phyloP scores from a whole-genome alignment of 2,113 vertebrate species.

The Chlorodrepanis virens region DNA sequence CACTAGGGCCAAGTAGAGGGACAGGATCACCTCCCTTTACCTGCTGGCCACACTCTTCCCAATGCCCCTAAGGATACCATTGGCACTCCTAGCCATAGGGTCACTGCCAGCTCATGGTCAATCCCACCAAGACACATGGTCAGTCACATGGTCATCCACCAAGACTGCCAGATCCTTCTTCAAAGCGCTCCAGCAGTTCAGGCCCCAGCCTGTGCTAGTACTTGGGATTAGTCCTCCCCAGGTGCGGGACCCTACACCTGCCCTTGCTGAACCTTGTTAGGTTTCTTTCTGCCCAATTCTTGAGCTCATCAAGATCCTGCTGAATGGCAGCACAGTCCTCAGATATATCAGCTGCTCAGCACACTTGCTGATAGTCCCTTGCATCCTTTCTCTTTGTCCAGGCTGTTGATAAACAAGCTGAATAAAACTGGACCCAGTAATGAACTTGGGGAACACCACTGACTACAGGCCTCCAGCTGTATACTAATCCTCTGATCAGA shows the following conservation, averaged over 20 bases:
- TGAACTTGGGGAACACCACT: background rate
- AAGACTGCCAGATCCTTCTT: background rate
- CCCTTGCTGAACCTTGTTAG: background rate
- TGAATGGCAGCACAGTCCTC: background rate
- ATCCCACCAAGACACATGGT: too few species aligned
- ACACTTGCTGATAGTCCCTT: background rate
- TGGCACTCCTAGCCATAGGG: background rate
- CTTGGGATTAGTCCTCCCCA: background rate
- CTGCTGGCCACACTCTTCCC: background rate
- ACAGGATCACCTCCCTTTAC: fast-evolving
- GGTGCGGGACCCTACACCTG: background rate
- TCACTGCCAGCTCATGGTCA: background rate
- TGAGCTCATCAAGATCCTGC: background rate
- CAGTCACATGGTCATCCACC: background rate
- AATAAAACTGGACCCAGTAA: background rate
- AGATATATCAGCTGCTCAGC: background rate
- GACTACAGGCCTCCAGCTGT: background rate
- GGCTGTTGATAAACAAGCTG: background rate
- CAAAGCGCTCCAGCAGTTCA: background rate
- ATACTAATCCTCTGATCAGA: background rate
- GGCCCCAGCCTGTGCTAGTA: background rate
- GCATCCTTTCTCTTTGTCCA: background rate
- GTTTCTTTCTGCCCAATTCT: background rate
- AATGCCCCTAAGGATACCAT: fast-evolving
- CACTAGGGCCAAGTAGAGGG: fast-evolving